Base-by-base conservation (phyloP, 2,113 vertebrate genomes). In the Lota lota region DNA sequence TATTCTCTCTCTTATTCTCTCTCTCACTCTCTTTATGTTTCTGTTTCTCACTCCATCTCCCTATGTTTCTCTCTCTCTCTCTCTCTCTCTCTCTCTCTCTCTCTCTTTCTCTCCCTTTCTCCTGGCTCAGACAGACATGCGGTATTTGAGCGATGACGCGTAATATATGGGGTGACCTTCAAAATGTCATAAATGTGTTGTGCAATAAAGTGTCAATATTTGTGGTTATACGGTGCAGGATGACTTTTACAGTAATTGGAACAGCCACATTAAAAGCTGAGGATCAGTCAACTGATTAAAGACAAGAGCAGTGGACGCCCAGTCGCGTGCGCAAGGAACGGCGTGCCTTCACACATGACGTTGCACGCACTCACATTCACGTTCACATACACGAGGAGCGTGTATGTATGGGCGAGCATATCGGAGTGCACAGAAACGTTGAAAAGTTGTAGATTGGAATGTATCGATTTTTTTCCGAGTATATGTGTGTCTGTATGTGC, bases 201-300 rank as follows among this genome's bases (percentile, higher is more conserved):
- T 96, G 96, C 96, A 96, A 96, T 99, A 98, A 99, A 98, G 95
- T 99, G 97, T 99, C 97, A 98, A 98, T 99, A 98, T 99, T 99
- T 98, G 97, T 96, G 95, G 96, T 96, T 97, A 96, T 96, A 94
- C 93, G 95, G 93, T 91, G 92, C 94, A 90, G 94, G 94, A 94
- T 96, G 97, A 99, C 97, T 98, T 99, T 98, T 99, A 97, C 97
- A 96, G 94, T 99, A 98, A 98, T 99, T 99, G 97, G 96, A 97
- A 97, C 93, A 94, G 95, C 96, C 95, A 93, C 95, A 95, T 98
- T 98, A 98, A 98, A 97, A 97, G 94, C 95, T 90, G 87, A 87
- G 91, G 95, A 96, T 97, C 96, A 93, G 92, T 96, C 96, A 90
- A 92, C 95, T 96, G 96, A 96, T 97, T 96, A 95, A 95, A 95